Evolutionary conservation across 2,113 vertebrate species (phyloP).

Genomic region (Pelvicachromis taeniatus): DNA sequence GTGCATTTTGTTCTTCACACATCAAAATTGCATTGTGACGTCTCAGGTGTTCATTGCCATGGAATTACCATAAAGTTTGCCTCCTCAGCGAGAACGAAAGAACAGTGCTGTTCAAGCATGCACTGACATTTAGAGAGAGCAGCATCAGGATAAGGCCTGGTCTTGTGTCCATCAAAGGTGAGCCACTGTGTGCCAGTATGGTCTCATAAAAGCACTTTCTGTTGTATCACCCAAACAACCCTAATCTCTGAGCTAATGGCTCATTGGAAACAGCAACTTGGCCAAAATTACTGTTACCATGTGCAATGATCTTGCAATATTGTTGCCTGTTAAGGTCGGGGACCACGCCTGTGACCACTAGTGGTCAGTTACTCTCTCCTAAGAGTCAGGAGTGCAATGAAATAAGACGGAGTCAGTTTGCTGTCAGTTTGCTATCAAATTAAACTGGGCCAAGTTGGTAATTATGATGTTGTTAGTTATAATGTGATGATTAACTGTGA

Average conservation of each 20-base stretch:
- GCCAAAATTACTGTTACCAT: background rate
- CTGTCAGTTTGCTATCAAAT: background rate
- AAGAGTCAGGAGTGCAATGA: rapidly evolving
- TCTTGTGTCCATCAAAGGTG: background rate
- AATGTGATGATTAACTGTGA: background rate
- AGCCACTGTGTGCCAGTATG: rapidly evolving
- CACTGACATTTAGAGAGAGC: conserved; percentile 2
- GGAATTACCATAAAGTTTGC: background rate
- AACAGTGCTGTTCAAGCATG: background rate
- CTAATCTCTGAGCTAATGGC: background rate
- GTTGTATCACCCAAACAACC: background rate
- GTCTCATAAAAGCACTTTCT: background rate
- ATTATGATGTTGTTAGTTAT: background rate
- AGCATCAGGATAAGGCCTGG: background rate
- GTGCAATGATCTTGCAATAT: background rate
- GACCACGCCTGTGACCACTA: background rate
- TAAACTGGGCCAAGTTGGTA: background rate
- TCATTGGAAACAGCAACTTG: background rate
- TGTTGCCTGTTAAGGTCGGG: background rate
- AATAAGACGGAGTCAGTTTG: background rate
- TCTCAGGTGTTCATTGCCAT: conserved; percentile 2
- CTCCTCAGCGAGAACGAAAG: background rate
- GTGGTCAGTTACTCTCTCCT: background rate
- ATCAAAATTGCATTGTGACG: background rate
- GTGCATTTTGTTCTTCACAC: background rate